phyloP scores from a whole-genome alignment of 1,140 invertebrate species.

The Cecropterus lyciades region DNA sequence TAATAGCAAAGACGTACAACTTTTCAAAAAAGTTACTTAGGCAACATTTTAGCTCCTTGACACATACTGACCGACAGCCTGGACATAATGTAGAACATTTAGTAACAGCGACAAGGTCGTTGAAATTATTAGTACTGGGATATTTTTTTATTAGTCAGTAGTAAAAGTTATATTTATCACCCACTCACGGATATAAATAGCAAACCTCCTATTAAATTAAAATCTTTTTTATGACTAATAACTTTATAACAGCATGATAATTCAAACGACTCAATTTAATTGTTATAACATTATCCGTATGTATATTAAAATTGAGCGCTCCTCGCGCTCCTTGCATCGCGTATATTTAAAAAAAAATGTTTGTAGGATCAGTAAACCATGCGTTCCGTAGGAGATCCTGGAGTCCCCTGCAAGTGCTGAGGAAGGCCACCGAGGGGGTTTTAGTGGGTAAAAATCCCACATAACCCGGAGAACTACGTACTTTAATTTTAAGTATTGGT shows the following conservation, averaged over 20 bases:
- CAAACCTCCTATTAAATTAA: background rate
- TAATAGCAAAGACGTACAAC: too few species aligned
- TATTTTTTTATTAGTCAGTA: background rate
- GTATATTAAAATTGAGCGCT: too few species aligned
- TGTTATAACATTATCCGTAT: background rate
- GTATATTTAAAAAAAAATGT: too few species aligned
- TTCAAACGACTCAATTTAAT: background rate
- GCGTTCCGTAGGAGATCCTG: too few species aligned
- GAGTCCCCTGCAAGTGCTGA: too few species aligned
- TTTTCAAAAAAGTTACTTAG: too few species aligned
- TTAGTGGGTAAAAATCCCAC: too few species aligned
- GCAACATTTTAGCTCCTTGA: slow-evolving; percentile 40
- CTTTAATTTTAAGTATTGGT: too few species aligned
- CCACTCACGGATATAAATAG: slow-evolving; percentile 2
- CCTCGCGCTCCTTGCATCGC: too few species aligned
- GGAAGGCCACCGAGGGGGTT: too few species aligned
- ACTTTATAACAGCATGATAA: background rate
- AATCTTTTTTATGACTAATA: background rate
- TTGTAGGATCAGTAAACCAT: too few species aligned
- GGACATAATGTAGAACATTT: slow-evolving; percentile 37
- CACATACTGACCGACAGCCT: slow-evolving; percentile 37
- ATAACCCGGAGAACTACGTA: too few species aligned
- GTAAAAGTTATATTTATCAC: background rate
- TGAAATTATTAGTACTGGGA: slow-evolving; percentile 27
- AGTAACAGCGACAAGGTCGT: slow-evolving; percentile 44